Evolutionary conservation across 2,797 vertebrate genomes (phyloP).

Genomic region (Chrysocyon brachyurus): DNA sequence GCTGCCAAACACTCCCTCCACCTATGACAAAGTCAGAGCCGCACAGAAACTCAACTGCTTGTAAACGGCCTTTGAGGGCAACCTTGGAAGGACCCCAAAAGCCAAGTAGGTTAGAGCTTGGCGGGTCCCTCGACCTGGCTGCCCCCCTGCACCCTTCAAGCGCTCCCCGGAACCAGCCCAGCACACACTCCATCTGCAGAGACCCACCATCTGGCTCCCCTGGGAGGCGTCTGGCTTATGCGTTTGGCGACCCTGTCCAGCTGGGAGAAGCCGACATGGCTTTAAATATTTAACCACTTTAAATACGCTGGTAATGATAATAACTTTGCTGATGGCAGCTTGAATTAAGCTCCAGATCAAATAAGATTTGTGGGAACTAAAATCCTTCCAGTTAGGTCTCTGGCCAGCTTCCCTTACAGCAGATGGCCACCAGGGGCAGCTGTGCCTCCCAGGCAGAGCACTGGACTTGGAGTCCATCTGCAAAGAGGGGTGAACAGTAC

Average conservation of each 20-base stretch:
- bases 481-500: not conserved
- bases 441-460: conserved; percentile 12
- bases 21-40: not conserved
- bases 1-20: not conserved
- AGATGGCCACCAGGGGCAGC: conserved; percentile 25
- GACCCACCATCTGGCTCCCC: not conserved
- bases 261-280: not conserved
- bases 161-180: not conserved
- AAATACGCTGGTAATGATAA: conserved; percentile 47
- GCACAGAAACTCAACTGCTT: not conserved
- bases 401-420: conserved; percentile 41
- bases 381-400: conserved; percentile 66
- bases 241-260: conserved; percentile 24
- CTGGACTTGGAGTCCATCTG: conserved; percentile 35
- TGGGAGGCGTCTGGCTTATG: not conserved
- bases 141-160: not conserved
- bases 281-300: conserved; percentile 70
- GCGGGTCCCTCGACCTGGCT: not conserved
- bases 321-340: conserved; percentile 59
- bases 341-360: conserved; percentile 73
- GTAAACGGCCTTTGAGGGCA: not conserved
- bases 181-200: not conserved
- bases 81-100: not conserved
- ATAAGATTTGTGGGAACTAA: conserved; percentile 73
- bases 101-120: not conserved